phyloP scores from a whole-genome alignment of 2,113 vertebrate species.

The Synodontis membranacea region DNA sequence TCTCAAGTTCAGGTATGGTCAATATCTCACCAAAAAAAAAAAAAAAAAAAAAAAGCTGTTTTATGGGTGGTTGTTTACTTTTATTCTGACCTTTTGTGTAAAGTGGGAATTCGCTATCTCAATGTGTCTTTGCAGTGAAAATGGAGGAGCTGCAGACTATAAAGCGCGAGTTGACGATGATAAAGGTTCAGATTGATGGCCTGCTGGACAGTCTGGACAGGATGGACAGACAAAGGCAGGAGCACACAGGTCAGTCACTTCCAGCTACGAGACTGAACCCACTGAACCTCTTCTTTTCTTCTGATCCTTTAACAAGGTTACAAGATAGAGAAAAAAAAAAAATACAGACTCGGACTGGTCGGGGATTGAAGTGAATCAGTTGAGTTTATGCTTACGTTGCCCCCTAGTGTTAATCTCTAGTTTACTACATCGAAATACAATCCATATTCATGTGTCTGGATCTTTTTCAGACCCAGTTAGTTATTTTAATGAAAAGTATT shows the following conservation, averaged over 20 bases:
- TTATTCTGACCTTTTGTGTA: not conserved
- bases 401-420: constrained; percentile 20
- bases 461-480: not conserved
- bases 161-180: constrained; percentile 84
- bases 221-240: constrained; percentile 77
- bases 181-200: constrained; percentile 87
- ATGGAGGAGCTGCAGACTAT: constrained; percentile 83
- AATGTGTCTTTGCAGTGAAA: constrained; percentile 64
- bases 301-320: constrained; percentile 5
- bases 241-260: constrained; percentile 68
- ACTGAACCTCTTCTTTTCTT: constrained; percentile 32
- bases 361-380: not conserved
- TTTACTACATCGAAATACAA: not conserved
- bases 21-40: constrained; percentile 7
- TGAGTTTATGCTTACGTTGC: constrained; percentile 23
- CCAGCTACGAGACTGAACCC: constrained; percentile 32
- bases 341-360: not conserved
- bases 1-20: constrained; percentile 5
- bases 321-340: too few relatives aligned
- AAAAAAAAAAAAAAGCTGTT: not conserved
- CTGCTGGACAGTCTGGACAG: constrained; percentile 83
- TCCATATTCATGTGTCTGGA: not conserved
- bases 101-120: not conserved
- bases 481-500: too few relatives aligned
- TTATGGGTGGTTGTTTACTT: constrained; percentile 1